These are phyloP conservation scores for Gymnarchus niloticus DNA, from an alignment of 2,113 vertebrate genomes.

Conservation along the genomic window DNA sequence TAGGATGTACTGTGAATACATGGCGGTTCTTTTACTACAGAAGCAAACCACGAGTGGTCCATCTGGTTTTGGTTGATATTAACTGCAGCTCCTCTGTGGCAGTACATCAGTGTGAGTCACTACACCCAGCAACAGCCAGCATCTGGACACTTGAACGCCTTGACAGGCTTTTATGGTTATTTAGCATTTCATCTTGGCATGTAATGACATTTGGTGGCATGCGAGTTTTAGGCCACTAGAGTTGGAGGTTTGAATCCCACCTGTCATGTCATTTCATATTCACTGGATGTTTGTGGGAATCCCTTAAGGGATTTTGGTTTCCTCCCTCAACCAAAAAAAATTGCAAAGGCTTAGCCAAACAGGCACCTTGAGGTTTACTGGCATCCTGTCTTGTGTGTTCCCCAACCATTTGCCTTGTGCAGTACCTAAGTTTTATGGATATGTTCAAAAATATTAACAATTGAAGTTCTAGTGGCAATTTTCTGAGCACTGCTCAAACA, in stretches of 20 bases:
- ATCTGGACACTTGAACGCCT: neutral
- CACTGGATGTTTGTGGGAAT: no score
- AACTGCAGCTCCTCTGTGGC: neutral
- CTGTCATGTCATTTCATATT: no score
- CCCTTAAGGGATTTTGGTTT: no score
- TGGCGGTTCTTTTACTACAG: neutral
- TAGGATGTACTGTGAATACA: neutral
- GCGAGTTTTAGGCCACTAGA: neutral
- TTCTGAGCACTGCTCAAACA: neutral
- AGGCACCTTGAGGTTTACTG: no score
- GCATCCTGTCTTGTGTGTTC: no score
- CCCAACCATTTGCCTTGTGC: no score
- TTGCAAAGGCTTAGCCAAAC: no score
- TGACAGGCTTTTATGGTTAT: neutral
- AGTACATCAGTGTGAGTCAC: neutral
- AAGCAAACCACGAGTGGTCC: neutral
- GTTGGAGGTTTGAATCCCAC: neutral
- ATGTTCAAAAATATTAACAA: neutral
- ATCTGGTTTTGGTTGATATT: neutral
- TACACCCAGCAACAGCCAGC: neutral
- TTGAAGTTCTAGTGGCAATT: neutral
- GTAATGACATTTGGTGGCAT: neutral
- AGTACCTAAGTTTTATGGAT: neutral
- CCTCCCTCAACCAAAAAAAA: no score
- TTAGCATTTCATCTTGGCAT: neutral